These are phyloP conservation scores for Harmothoe impar DNA, from an alignment of 2,888 invertebrate species.

Conservation along the genomic window DNA sequence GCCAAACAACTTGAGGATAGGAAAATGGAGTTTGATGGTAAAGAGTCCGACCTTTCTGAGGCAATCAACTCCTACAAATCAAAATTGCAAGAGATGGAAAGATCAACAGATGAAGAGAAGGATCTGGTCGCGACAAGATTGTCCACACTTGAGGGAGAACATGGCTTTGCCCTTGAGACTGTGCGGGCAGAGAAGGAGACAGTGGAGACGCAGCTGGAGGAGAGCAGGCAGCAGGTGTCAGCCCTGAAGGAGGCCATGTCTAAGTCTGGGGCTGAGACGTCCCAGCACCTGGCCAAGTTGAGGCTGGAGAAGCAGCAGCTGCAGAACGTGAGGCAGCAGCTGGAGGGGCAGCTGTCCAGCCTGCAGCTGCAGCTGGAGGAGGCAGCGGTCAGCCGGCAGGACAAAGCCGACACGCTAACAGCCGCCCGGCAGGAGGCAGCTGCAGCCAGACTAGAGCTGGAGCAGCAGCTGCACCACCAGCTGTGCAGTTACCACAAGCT, in stretches of 20 bases:
- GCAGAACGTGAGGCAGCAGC: not conserved
- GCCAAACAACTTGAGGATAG: not conserved
- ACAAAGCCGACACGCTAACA: not conserved
- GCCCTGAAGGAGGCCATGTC: not conserved
- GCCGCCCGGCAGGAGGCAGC: not conserved
- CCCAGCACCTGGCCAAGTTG: not conserved
- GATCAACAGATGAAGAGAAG: not conserved
- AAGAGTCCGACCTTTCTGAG: not conserved
- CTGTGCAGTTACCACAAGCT: not conserved
- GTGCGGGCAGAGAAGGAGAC: not conserved
- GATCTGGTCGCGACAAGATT: not conserved
- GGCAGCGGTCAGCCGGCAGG: not conserved
- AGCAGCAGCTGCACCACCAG: not conserved
- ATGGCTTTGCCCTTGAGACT: not conserved
- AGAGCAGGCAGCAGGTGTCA: not conserved
- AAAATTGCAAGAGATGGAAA: not conserved
- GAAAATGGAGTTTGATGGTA: not conserved
- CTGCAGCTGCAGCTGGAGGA: constrained; percentile 18
- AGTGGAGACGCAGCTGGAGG: not conserved
- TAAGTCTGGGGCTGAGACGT: not conserved
- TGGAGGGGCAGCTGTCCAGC: not conserved
- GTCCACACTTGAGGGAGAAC: not conserved
- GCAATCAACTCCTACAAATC: not conserved
- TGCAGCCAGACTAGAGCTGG: not conserved
- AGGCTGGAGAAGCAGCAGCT: not conserved